Evolutionary conservation across 35 echinoderm and acorn worm genomes (phyloP), one percentile per base, ranked within the genome.

Genomic region (Apostichopus parvimensis): DNA sequence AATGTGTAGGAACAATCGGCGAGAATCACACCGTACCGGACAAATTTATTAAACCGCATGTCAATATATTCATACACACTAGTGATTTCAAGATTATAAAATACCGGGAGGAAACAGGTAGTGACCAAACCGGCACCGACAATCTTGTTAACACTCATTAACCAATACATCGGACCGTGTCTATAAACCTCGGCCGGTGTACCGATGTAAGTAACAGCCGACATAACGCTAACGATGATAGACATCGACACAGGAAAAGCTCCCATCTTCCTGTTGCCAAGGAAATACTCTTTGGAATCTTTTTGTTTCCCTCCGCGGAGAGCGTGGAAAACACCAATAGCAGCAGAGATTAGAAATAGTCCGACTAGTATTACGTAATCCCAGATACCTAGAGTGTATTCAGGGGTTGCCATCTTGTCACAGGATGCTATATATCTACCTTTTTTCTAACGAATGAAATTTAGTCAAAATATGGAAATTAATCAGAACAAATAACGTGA

Each of bases 61-160:
- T 90, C 53, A 21, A 90, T 26, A 25, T 90, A 90, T 77, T 90
- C 88, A 21, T 77, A 90, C 13, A 90, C 72, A 77, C 88, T 90
- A 13, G 88, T 90, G 20, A 90, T 45, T 26, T 78, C 28, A 56
- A 90, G 88, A 34, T 56, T 25, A 78, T 90, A 90, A 78, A 77
- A 90, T 8, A 90, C 68, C 65, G 88, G 88, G 1, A 78, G 18
- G 14, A 90, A 57, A 6, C 25, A 54, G 13, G 28, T 75, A 25
- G 88, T 78, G 6, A 90, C 68, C 54, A 90, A 64, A n/a, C 70
- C 28, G 10, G 25, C 66, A 57, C 13, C 88, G 23, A 78, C 28
- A 22, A 90, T 77, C n/a, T 68, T 15, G 57, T 71, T 87, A 62
- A 80, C 13, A 6, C 23, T 54, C 21, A 10, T 28, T 5, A 80